phyloP scores from a whole-genome alignment of 2,888 invertebrate species.

The Gasteruption jaculator region DNA sequence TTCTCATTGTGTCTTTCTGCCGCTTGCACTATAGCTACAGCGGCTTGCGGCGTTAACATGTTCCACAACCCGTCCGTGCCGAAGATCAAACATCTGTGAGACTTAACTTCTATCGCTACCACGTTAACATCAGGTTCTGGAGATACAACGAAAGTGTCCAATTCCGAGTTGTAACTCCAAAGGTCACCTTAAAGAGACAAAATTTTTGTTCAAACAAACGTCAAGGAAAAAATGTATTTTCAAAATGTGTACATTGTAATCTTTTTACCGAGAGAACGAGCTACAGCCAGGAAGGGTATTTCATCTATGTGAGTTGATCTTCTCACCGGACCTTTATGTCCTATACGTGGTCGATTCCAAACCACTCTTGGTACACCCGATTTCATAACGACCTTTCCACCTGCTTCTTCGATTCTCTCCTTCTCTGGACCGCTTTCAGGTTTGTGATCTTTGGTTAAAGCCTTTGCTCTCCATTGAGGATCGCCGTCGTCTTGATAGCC shows the following conservation, averaged over 20 bases:
- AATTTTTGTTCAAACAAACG: constrained; percentile 3
- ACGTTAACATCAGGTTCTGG: constrained; percentile 95
- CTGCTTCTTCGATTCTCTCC: constrained; percentile 74
- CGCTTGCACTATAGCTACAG: constrained; percentile 78
- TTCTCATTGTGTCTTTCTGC: constrained; percentile 78
- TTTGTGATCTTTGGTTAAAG: constrained; percentile 90
- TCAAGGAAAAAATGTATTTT: constrained; percentile 3
- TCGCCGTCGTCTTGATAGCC: constrained; percentile 73
- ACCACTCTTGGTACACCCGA: constrained; percentile 93
- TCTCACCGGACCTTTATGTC: constrained; percentile 81
- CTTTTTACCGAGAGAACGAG: constrained; percentile 75
- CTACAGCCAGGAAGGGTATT: constrained; percentile 94
- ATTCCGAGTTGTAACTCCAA: constrained; percentile 93
- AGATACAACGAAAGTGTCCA: constrained; percentile 92
- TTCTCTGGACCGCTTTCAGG: constrained; percentile 85
- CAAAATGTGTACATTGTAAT: not conserved
- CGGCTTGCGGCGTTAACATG: constrained; percentile 79
- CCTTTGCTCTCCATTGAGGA: constrained; percentile 73
- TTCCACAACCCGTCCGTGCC: constrained; percentile 98
- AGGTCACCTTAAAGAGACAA: constrained; percentile 68
- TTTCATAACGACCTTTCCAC: constrained; percentile 75
- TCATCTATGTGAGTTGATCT: constrained; percentile 88
- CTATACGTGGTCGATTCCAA: constrained; percentile 88
- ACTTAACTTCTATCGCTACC: constrained; percentile 65
- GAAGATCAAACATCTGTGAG: constrained; percentile 79